phyloP scores from a whole-genome alignment of 1,140 invertebrate genomes.

The Telenomus remus region DNA sequence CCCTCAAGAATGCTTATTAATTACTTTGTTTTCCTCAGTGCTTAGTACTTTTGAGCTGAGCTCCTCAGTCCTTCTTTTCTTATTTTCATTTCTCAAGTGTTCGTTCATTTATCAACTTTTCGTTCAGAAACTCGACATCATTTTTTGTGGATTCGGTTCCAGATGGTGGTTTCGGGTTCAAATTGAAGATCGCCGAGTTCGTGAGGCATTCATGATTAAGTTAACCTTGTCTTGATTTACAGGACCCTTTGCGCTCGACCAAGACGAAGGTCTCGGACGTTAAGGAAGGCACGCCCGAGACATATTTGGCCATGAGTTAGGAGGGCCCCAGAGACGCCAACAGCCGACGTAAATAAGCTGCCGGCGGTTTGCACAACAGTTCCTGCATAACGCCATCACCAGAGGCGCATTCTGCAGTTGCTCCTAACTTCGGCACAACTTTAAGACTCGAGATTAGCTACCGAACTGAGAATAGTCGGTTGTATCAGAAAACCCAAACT shows the following conservation, averaged over 20 bases:
- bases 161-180: constrained; percentile 41
- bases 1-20: constrained; percentile 70
- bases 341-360: constrained; percentile 64
- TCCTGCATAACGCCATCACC: constrained; percentile 28
- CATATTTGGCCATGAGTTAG: constrained; percentile 70
- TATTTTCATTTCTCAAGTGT: no score
- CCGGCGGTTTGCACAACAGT: constrained; percentile 55
- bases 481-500: background rate
- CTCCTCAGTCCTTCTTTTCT: constrained; percentile 26
- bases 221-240: constrained; percentile 64
- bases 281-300: constrained; percentile 61
- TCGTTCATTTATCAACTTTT: no score
- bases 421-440: constrained; percentile 33
- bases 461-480: no score
- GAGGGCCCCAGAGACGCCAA: constrained; percentile 62
- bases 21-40: constrained; percentile 60
- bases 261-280: constrained; percentile 70
- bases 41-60: constrained; percentile 33
- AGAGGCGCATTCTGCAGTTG: constrained; percentile 32
- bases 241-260: constrained; percentile 57
- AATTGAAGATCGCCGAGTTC: constrained; percentile 51
- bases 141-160: no score
- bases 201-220: constrained; percentile 62
- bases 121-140: no score
- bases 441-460: background rate